Evolutionary conservation across 2,888 invertebrate genomes (phyloP), one percentile per base, ranked within the genome.

Genomic region (Caradrina kadenii): DNA sequence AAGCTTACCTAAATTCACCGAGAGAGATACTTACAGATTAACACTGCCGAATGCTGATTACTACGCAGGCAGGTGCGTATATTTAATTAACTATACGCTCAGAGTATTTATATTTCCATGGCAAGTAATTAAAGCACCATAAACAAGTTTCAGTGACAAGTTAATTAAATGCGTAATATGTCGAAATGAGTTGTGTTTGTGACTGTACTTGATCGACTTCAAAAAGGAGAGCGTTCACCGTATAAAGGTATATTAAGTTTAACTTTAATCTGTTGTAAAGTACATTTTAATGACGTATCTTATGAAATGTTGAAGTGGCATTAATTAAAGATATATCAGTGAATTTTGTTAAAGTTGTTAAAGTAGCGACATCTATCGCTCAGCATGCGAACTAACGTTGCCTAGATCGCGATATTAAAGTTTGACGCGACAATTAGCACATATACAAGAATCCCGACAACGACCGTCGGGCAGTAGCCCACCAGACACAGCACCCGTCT

Each of bases 81-180:
- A 82, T 86, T 84, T 85, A 85, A 87, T 86, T 85, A 84, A 78
- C 71, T 75, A 67, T 64, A 35, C 59, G 77, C 61, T 63, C 69
- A 62, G 72, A 62, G 75, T 80, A 85, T 89, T 87, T 86, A 86
- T 86, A 86, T 86, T 84, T 80, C 75, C 64, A 66, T 56, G 64
- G 64, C 76, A 75, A 69, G 82, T 88, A 87, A 89, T 89, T 84
- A 88, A 89, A 86, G 81, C 85, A 82, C 80, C 78, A 80, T 85
- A 83, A 86, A 88, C 85, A 86, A 79, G 59, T 81, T 80, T 85
- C 83, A 79, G 55, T 71, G 74, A 77, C 48, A 52, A 61, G 63
- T 56, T 75, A 75, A 77, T 75, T 77, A 71, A 77, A 77, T 64
- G 63, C 15, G 63, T 60, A 45, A 45, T 45, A 61, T 52, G 60